Base-by-base conservation (phyloP, 2,888 invertebrate species). In the Apotomis capreana region DNA sequence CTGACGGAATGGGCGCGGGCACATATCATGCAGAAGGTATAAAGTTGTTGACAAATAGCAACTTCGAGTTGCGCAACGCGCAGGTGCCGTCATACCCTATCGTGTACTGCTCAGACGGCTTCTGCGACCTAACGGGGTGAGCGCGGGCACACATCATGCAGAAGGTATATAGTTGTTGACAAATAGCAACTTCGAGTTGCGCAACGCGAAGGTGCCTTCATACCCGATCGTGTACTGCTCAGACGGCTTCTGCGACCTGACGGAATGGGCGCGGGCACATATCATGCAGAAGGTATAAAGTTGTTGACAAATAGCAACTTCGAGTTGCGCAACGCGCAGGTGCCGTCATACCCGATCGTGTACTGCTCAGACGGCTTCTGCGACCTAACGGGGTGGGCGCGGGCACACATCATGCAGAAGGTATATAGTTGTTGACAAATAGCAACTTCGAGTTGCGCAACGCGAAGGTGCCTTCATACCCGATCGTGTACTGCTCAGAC, bases 311-410 rank as follows among this genome's bases (percentile, higher is more conserved):
- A 98, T 92, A 98, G 98, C 94, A 98, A 98, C 94, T 98, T 98
- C 93, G 98, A 98, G 84, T 94, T 98, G 92, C 98, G 98, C 85
- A 98, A 98, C 94, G 98, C 98, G 79, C 98, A 98, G 94, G 98
- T 98, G 83, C 96, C 96, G 75, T 92, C 95, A 82, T 97, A 97
- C 94, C 98, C 98, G 81, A 98, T 98, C 94, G 98, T 98, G 83
- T 98, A 98, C 94, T 98, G 98, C 94, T 98, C 98, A 74, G 98
- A 98, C 94, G 98, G 98, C 74, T 98, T 98, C 94, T 98, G 98
- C 91, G 98, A 98, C 94, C 96, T 98, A 94, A 98, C 98, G 74
- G 98, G 98, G 78, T 98, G 96, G 94, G 95, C 97, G 79, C 95
- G 98, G 83, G 98, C 98, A 77, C 98, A 98, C 94, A 98, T 98